Base-by-base conservation (phyloP, 2,797 vertebrate species). In the Melanotaenia trifasciata region DNA sequence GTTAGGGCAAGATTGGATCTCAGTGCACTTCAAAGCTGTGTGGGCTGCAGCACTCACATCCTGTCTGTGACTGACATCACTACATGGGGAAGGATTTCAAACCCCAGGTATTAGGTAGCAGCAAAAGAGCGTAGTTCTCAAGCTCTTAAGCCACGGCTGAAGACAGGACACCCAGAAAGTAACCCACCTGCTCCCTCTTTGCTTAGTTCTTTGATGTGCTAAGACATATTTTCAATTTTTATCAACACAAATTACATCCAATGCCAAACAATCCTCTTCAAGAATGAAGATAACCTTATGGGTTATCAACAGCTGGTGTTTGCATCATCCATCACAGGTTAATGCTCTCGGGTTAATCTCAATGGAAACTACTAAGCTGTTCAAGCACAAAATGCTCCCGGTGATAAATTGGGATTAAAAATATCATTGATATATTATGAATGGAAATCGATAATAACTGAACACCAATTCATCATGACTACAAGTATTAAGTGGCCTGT, bases 11-110 rank as follows among this genome's bases (percentile, higher is more conserved):
- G 88, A 91, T 91, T 82, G 86, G 74, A 92, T 94, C 90, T 92
- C 26, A 2, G 70, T 72, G 81, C 91, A 88, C 90, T 93, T 94
- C 90, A 94, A 93, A 94, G 91, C 72, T 45, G 76, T 79, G 90
- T 90, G 90, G 89, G 87, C 84, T 84, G 87, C 80, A 75, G 84
- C 11, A 74, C 87, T 90, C 84, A 92, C 92, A 90, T 94, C 93
- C 94, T 93, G 93, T 89, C 74, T 84, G 74, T 81, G 89, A 89
- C 82, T 91, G 87, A 92, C 86, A 88, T 87, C 88, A 87, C 83
- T 78, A 67, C 70, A 74, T 82, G 76, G 72, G 70, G 85, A 75
- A 80, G 54, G 68, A 84, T 78, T 87, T 85, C 70, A 88, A 89
- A 73, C 78, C 45, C 64, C 60, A 47, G 72, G 70, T 85, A 86